Base-by-base conservation (phyloP, 2,888 invertebrate genomes). In the Dryobotodes eremita region DNA sequence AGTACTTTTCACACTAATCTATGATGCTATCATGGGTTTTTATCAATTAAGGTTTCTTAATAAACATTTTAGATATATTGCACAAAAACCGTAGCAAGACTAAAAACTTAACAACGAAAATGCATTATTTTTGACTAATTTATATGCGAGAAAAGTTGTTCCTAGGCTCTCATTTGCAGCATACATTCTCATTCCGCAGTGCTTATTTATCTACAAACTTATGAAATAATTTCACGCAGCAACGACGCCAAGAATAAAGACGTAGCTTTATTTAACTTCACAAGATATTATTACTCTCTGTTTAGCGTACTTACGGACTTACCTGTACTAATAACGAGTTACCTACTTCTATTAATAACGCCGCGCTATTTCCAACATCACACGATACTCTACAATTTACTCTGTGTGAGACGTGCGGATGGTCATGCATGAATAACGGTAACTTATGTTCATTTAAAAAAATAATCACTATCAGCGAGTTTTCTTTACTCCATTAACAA, bases 271-370 rank as follows among this genome's bases (percentile, higher is more conserved):
- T 73, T 77, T 71, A 80, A 75, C 71, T 76, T 75, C 72, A 69
- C 77, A 71, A 77, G 71, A 79, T 69, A 75, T 79, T 84, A 82
- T 87, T 82, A 83, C 75, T 79, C 75, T 81, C 79, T 85, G 82
- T 85, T 87, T 85, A 85, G 85, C 83, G 68, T 70, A 75, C 76
- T 70, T 66, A 77, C 83, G 68, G 68, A 75, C 76, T 70, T 66
- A 77, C 85, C 73, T 78, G 85, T 80, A 87, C 80, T 87, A 81
- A 89, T 87, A 89, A 88, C 89, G 72, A 87, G 89, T 88, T 89
- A 72, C 80, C 75, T 80, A 71, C 74, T 75, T 88, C 88, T 89
- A 88, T 89, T 85, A 85, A 88, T 88, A 89, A 78, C 85, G 61
- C 73, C 59, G 83, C 20, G 85, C 87, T 87, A 87, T 87, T 87